Evolutionary conservation across 2,113 vertebrate genomes (phyloP).

Genomic region (Glaucidium brasilianum): DNA sequence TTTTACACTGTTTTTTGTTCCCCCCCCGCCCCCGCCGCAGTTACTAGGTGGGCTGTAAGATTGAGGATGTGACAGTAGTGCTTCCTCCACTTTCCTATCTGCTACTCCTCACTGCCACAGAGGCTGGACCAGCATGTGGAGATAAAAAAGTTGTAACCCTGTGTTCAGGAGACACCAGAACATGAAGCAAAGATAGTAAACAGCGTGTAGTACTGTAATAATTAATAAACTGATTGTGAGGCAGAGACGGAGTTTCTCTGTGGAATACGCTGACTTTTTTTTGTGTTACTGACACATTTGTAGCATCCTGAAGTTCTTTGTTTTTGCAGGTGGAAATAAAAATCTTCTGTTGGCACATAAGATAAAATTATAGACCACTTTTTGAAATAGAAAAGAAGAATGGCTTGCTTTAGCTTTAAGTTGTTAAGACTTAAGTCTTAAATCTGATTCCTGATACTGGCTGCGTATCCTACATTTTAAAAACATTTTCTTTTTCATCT

Average conservation of each 20-base stretch:
- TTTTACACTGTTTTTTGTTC: background rate
- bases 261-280: background rate
- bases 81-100: background rate
- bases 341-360: background rate
- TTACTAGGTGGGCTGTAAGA: background rate
- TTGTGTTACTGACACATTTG: background rate
- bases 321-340: background rate
- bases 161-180: background rate
- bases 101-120: background rate
- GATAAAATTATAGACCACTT: background rate
- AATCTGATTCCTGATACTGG: background rate
- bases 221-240: background rate
- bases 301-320: background rate
- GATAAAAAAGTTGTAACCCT: background rate
- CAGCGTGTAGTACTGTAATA: background rate
- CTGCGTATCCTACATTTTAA: background rate
- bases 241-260: background rate
- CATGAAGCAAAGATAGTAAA: background rate
- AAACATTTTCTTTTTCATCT: background rate
- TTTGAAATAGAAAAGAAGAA: background rate
- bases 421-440: background rate
- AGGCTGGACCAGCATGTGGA: background rate
- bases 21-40: background rate
- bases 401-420: background rate
- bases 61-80: background rate